phyloP scores from a whole-genome alignment of 2,888 invertebrate species.

The Acronicta leporina region DNA sequence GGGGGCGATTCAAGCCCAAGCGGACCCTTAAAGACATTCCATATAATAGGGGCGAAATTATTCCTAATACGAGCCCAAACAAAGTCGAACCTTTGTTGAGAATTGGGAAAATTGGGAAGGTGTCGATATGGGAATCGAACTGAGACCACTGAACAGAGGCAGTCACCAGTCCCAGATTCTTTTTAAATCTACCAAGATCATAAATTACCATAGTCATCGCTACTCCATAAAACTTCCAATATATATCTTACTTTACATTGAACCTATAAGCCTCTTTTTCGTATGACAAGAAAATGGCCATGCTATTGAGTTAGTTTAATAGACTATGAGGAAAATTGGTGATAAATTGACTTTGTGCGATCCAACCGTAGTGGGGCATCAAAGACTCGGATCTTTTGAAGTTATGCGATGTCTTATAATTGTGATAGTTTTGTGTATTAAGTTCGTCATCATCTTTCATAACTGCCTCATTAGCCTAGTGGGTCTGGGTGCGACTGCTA shows the following conservation, averaged over 20 bases:
- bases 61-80: no score
- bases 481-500: no score
- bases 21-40: no score
- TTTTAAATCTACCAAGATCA: background rate
- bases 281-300: slow-evolving; percentile 13
- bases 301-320: slow-evolving; percentile 12
- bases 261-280: slow-evolving; percentile 24
- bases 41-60: no score
- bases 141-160: no score
- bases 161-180: slow-evolving; percentile 2
- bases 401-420: slow-evolving; percentile 6
- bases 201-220: slow-evolving; percentile 15
- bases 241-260: slow-evolving; percentile 29
- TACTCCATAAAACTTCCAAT: slow-evolving; percentile 3
- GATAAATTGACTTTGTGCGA: slow-evolving; percentile 19
- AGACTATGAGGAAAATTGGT: slow-evolving; percentile 24
- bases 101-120: no score
- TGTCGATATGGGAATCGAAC: no score
- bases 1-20: no score
- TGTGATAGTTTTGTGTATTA: slow-evolving; percentile 4
- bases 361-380: slow-evolving; percentile 11
- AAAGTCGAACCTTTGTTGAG: no score
- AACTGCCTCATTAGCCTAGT: no score
- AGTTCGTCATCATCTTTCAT: no score
- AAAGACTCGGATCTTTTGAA: slow-evolving; percentile 31